phyloP scores from a whole-genome alignment of 2,888 invertebrate species.

The Tuta absoluta region DNA sequence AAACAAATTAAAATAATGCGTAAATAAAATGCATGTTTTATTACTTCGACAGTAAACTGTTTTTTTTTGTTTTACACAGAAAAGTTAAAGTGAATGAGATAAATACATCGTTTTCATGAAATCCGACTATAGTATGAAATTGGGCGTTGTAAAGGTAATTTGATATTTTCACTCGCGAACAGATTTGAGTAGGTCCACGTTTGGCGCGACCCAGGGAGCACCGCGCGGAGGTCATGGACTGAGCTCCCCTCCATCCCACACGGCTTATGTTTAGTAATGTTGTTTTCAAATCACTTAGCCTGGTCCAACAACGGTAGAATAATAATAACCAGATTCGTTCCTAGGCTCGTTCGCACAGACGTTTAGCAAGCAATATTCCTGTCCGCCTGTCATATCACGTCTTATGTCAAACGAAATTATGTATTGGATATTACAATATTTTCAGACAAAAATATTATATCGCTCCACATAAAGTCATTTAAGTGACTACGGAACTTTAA shows the following conservation, averaged over 20 bases:
- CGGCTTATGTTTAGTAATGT: too few species aligned
- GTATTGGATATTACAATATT: too few species aligned
- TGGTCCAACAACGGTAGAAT: too few species aligned
- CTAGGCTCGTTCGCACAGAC: too few species aligned
- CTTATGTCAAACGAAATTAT: too few species aligned
- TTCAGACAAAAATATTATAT: too few species aligned
- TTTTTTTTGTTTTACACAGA: conserved; percentile 17
- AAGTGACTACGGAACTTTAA: too few species aligned
- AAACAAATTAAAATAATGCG: background rate
- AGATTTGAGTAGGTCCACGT: conserved; percentile 65
- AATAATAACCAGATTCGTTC: too few species aligned
- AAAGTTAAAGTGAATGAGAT: background rate
- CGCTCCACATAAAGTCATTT: too few species aligned
- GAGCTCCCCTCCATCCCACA: conserved; percentile 74
- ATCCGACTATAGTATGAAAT: background rate
- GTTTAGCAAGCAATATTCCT: too few species aligned
- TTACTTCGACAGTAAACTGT: conserved; percentile 1
- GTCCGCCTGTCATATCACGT: too few species aligned
- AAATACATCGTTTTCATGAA: background rate
- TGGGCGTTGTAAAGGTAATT: background rate
- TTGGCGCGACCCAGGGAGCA: conserved; percentile 80
- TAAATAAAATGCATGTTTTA: conserved; percentile 10
- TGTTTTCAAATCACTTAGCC: too few species aligned
- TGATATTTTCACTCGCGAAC: background rate
- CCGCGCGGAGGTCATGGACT: conserved; percentile 80